Evolutionary conservation across 2,113 vertebrate species (phyloP).

Genomic region (Poicephalus meyeri): DNA sequence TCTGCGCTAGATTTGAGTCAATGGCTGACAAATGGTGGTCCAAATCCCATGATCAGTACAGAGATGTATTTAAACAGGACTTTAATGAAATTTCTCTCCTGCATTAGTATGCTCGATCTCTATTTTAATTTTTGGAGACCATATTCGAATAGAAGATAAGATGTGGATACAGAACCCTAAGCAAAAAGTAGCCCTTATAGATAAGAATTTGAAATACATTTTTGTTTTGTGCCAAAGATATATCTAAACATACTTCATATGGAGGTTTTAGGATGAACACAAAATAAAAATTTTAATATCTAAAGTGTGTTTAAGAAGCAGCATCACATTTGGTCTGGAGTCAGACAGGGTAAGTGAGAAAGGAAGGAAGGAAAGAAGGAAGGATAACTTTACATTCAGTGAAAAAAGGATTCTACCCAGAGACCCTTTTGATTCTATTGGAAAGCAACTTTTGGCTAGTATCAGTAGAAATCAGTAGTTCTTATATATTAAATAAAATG

Average conservation of each 20-base stretch:
- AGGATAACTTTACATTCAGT: neutral
- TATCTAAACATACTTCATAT: neutral
- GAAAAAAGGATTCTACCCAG: neutral
- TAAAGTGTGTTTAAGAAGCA: neutral
- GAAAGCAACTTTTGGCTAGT: neutral
- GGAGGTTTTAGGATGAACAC: neutral
- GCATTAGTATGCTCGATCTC: neutral
- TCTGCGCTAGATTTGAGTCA: neutral
- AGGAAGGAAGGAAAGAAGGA: neutral
- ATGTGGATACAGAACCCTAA: neutral
- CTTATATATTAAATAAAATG: neutral
- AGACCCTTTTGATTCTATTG: neutral
- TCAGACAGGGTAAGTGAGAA: neutral
- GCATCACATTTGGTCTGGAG: neutral
- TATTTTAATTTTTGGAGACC: neutral
- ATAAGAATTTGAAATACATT: neutral
- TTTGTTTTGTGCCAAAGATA: neutral
- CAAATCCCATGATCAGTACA: neutral
- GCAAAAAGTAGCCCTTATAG: neutral
- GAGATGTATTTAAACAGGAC: neutral
- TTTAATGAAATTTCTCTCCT: neutral
- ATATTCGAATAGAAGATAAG: neutral
- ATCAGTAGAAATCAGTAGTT: neutral
- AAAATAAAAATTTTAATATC: neutral
- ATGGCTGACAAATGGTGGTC: neutral